phyloP scores from a whole-genome alignment of 2,797 vertebrate genomes.

The Girardinus metallicus region DNA sequence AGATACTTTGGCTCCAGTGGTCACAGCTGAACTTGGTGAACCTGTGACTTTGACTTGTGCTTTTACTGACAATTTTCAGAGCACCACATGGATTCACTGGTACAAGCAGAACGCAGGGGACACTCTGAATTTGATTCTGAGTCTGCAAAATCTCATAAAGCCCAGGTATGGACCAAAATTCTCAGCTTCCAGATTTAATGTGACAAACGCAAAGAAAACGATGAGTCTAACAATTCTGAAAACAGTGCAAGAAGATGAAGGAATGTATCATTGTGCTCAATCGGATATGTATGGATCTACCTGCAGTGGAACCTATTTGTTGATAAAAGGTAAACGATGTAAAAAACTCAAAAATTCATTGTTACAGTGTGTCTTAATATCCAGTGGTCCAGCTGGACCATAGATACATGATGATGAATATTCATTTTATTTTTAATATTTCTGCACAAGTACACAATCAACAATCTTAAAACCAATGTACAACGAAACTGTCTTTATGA shows the following conservation, averaged over 20 bases:
- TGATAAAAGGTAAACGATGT: not conserved
- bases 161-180: not conserved
- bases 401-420: not conserved
- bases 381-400: not conserved
- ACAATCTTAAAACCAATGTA: not conserved
- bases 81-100: not conserved
- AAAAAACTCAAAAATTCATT: not conserved
- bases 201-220: not conserved
- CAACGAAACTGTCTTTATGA: not conserved
- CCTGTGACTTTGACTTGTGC: not conserved
- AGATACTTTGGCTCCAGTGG: not conserved
- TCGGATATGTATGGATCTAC: not conserved
- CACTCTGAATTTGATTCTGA: not conserved
- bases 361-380: not conserved
- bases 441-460: not conserved
- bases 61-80: not conserved
- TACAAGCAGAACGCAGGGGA: not conserved
- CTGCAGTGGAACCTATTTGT: not conserved
- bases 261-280: not conserved
- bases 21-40: not conserved
- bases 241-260: not conserved
- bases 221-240: not conserved
- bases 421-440: not conserved
- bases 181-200: not conserved
- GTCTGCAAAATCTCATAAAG: not conserved